Conservation (phyloP, 2,113 vertebrate genomes). For the Theristicus caerulescens region DNA sequence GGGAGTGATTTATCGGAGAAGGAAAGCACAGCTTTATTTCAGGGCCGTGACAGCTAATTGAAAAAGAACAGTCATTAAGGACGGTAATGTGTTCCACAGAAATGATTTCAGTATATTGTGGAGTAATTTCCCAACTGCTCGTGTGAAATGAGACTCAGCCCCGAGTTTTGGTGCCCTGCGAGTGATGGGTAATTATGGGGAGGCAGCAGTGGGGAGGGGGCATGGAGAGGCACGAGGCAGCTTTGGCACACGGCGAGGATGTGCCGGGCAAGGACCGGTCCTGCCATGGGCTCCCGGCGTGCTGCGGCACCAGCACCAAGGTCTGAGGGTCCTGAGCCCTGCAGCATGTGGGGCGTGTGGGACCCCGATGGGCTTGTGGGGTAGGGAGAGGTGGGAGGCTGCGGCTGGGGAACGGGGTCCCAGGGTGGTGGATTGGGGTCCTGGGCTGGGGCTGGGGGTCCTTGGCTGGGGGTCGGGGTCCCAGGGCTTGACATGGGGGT, state of each 20-base stretch:
- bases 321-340: not conserved
- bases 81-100: not conserved
- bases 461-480: no score
- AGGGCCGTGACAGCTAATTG: not conserved
- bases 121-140: not conserved
- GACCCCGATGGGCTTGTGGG: rapidly evolving
- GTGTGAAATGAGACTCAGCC: not conserved
- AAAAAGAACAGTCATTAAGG: not conserved
- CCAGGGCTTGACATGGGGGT: not conserved
- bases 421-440: not conserved
- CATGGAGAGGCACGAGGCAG: rapidly evolving
- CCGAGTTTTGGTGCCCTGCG: not conserved
- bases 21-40: not conserved
- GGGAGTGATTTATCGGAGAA: not conserved
- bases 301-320: rapidly evolving
- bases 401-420: rapidly evolving
- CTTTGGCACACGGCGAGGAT: rapidly evolving
- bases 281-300: not conserved
- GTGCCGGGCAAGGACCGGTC: rapidly evolving
- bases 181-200: not conserved
- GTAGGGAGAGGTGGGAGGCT: not conserved
- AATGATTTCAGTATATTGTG: not conserved
- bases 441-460: not conserved
- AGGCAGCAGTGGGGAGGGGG: not conserved
- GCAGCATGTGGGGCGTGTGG: rapidly evolving